Evolutionary conservation across 2,888 invertebrate genomes (phyloP), one percentile per base, ranked within the genome.

Genomic region (Metellina segmentata): DNA sequence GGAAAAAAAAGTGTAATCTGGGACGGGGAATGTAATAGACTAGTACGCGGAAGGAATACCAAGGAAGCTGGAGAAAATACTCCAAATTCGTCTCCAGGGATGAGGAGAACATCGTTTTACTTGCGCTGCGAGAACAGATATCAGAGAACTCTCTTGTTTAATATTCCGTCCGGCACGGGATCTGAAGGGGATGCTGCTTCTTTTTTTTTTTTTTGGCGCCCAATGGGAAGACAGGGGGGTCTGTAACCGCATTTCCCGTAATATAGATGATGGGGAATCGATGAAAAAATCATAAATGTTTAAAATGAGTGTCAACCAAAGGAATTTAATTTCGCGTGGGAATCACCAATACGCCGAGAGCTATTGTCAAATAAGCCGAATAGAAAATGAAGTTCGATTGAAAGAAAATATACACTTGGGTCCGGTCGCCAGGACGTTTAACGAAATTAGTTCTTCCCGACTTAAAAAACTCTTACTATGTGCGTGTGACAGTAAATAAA

Each of bases 81-180:
- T 82, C 82, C 71, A 82, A 82, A 82, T 85, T 78, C 85, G 85
- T 61, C 75, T 53, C 81, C 70, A n/a, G 75, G 69, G 85, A 6
- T 48, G 34, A 74, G 51, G 34, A 51, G 52, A 77, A 85, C 74
- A 53, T 77, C 48, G 49, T 61, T 19, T 70, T 82, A n/a, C 48
- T 70, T 49, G 69, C 19, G 85, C 48, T 8, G 13, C 52, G 13
- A 16, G 79, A 86, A 86, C 51, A 77, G 79, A 78, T 81, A 81
- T 70, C 69, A 53, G 49, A 78, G 20, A 61, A 49, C 85, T 69
- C 34, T 34, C 72, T 52, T 53, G 87, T 71, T 87, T 87, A 81
- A 71, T 69, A 87, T 87, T 87, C 87, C 52, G 34, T 7, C 7
- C 72, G 71, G 71, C 61, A 16, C 5, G 16, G 8, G 61, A 61